Percentiles rank a stretch among this genome's conserved stretches.
Conservation (phyloP, 2,113 vertebrate genomes). For the Thamnophis sirtalis region DNA sequence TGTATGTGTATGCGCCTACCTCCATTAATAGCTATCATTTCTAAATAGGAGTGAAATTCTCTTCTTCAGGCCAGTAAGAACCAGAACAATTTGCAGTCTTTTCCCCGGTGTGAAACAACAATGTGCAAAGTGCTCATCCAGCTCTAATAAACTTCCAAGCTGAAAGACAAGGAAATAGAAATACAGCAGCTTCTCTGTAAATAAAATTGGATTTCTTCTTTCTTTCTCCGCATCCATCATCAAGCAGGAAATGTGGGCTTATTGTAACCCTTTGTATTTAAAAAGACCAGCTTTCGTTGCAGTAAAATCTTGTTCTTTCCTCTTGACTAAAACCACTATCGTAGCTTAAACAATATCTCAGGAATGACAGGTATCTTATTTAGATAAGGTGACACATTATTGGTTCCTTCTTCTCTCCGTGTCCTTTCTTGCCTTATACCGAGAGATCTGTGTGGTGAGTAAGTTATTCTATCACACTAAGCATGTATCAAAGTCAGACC, state of each 20-base stretch:
- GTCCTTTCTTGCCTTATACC: conserved; percentile 55
- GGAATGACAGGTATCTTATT: conserved; percentile 73
- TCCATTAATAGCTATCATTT: neutral
- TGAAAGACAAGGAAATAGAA: neutral
- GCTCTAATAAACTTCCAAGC: neutral
- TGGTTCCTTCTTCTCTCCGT: conserved; percentile 41
- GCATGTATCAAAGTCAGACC: conserved; percentile 71
- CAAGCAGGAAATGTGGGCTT: conserved; percentile 31
- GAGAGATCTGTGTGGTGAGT: conserved; percentile 65
- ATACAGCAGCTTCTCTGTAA: conserved; percentile 19
- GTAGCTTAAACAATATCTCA: conserved; percentile 70
- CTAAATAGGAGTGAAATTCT: neutral
- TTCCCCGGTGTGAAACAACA: conserved; percentile 9
- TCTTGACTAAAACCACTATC: conserved; percentile 68
- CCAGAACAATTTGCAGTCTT: neutral
- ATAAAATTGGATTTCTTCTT: conserved; percentile 26
- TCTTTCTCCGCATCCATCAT: conserved; percentile 29
- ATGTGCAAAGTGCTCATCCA: neutral
- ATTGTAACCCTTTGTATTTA: conserved; percentile 40
- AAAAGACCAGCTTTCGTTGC: conserved; percentile 45
- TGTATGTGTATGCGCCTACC: too few relatives aligned
- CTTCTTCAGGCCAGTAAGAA: neutral
- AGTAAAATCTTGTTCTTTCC: conserved; percentile 45
- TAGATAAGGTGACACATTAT: conserved; percentile 74
- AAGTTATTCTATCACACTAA: conserved; percentile 73